Conservation (phyloP, 2,888 invertebrate genomes). For the Tinea pellionella region DNA sequence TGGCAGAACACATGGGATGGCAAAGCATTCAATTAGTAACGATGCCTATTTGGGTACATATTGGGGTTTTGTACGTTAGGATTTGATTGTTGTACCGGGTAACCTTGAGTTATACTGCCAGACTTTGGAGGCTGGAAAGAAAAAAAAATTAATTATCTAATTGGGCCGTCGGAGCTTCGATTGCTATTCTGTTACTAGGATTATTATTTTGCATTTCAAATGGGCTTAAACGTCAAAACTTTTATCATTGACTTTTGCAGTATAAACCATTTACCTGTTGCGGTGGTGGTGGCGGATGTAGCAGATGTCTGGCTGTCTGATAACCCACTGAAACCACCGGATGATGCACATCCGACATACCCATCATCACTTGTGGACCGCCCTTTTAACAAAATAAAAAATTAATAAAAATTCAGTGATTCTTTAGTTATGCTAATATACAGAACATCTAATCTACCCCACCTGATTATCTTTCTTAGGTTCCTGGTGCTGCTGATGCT, state of each 20-base stretch:
- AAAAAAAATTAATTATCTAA: constrained; percentile 14
- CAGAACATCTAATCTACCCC: background rate
- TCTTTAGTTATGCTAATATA: no score
- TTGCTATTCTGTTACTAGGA: no score
- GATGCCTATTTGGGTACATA: constrained; percentile 54
- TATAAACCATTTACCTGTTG: background rate
- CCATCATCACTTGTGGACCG: constrained; percentile 29
- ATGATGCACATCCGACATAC: constrained; percentile 54
- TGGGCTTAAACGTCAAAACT: no score
- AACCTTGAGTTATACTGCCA: constrained; percentile 86
- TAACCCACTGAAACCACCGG: constrained; percentile 51
- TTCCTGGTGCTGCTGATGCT: background rate
- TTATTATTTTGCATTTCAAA: no score
- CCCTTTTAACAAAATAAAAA: no score
- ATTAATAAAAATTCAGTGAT: no score
- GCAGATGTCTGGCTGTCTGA: constrained; percentile 38
- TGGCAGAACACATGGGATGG: no score
- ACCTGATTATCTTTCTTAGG: constrained; percentile 1
- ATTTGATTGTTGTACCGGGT: constrained; percentile 79
- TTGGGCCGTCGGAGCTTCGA: background rate
- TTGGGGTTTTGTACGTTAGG: constrained; percentile 55
- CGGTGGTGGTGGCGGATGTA: constrained; percentile 29
- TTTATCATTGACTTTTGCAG: no score
- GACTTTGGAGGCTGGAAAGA: constrained; percentile 74
- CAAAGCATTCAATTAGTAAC: constrained; percentile 39